Evolutionary conservation across 2,113 vertebrate species (phyloP).

Genomic region (Cyprinodon variegatus): DNA sequence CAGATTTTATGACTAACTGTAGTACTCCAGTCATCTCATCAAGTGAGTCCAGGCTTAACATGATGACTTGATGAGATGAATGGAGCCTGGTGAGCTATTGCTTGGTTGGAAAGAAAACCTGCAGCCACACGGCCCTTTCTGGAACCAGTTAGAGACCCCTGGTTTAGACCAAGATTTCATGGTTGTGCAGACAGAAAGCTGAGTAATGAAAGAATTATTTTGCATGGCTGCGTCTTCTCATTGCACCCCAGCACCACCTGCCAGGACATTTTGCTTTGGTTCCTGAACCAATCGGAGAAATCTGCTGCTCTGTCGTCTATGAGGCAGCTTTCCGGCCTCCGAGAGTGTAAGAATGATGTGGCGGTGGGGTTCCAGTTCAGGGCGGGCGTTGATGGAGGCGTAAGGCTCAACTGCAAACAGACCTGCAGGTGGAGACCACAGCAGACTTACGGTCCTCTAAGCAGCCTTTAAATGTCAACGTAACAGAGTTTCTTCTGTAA

Average conservation of each 20-base stretch:
- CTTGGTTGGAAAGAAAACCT: too few species aligned
- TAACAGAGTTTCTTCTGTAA: neutral
- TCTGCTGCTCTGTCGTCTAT: conserved; percentile 73
- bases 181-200: too few species aligned
- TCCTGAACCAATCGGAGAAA: conserved; percentile 80
- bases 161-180: too few species aligned
- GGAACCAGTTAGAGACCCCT: too few species aligned
- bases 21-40: too few species aligned
- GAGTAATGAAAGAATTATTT: too few species aligned
- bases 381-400: conserved; percentile 85
- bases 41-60: too few species aligned
- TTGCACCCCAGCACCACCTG: conserved; percentile 81
- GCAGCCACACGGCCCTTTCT: too few species aligned
- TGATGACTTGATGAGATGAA: too few species aligned
- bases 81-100: too few species aligned
- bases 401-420: conserved; percentile 68
- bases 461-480: too few species aligned
- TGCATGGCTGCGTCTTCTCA: neutral
- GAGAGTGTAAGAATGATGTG: conserved; percentile 47
- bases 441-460: neutral
- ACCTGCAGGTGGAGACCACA: conserved; percentile 74
- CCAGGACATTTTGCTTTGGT: conserved; percentile 92
- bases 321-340: conserved; percentile 79
- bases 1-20: too few species aligned
- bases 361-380: conserved; percentile 79